A percentile compares a stretch with the other conserved stretches of the same genome.
These are phyloP conservation scores for Sipha flava DNA, from an alignment of 1,140 invertebrate species.

Conservation along the genomic window DNA sequence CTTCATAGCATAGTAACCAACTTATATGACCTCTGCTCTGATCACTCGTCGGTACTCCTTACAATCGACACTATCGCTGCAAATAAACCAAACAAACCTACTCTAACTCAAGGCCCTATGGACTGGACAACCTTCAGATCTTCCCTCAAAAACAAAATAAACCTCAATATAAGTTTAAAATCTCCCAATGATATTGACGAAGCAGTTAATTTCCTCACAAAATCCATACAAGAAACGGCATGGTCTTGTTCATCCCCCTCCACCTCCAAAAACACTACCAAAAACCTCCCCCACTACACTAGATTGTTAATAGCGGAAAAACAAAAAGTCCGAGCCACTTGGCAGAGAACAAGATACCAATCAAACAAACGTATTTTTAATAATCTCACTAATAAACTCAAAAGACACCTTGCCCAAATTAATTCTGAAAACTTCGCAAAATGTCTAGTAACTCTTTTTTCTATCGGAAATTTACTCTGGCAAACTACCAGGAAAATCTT, in stretches of 20 bases:
- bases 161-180: too few relatives aligned
- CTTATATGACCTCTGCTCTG: background rate
- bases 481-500: conserved; percentile 26
- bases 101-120: too few relatives aligned
- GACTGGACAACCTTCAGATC: too few relatives aligned
- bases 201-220: too few relatives aligned
- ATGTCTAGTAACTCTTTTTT: background rate
- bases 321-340: background rate
- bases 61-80: background rate
- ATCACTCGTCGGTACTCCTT: background rate
- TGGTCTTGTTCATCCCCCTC: too few relatives aligned
- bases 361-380: background rate
- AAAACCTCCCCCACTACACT: background rate
- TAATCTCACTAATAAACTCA: background rate
- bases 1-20: background rate
- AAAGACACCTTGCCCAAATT: too few relatives aligned
- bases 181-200: too few relatives aligned
- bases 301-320: background rate
- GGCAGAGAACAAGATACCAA: too few relatives aligned
- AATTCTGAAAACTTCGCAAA: background rate
- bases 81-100: background rate
- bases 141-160: too few relatives aligned
- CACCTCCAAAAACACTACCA: too few relatives aligned
- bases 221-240: too few relatives aligned
- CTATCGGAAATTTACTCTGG: background rate